Evolutionary conservation across 1,140 invertebrate species (phyloP).

Genomic region (Drosophila takahashii): DNA sequence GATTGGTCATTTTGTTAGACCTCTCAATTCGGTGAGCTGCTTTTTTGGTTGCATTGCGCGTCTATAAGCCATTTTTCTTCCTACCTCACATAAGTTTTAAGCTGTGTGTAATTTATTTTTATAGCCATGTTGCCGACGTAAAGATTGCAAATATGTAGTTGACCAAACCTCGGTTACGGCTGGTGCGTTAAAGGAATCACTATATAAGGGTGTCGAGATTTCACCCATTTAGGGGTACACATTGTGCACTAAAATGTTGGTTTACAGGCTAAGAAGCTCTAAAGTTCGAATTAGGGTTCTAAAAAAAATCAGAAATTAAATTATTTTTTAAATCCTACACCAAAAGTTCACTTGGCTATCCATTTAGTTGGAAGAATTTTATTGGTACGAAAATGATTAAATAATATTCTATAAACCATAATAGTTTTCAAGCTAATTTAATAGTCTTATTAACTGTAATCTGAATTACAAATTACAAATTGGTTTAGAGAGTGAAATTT

Average conservation of each 20-base stretch:
- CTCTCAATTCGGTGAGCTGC: constrained; percentile 32
- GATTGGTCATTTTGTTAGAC: constrained; percentile 73
- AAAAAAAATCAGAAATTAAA: no score
- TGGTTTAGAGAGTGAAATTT: no score
- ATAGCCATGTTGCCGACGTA: constrained; percentile 72
- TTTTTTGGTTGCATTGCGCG: constrained; percentile 59
- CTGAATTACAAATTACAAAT: no score
- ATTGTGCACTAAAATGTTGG: not conserved
- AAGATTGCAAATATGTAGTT: constrained; percentile 80
- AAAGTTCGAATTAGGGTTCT: no score
- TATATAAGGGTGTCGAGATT: constrained; percentile 50
- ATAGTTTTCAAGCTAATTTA: no score
- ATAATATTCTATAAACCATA: no score
- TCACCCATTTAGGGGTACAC: constrained; percentile 15
- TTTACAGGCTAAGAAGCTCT: not conserved
- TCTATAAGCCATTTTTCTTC: constrained; percentile 81
- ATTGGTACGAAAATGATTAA: no score
- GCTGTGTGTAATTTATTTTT: constrained; percentile 81
- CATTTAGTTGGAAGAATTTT: no score
- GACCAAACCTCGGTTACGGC: constrained; percentile 45
- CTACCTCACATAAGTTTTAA: constrained; percentile 77
- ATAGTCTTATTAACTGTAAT: no score
- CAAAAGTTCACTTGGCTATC: no score
- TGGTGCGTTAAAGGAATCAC: constrained; percentile 44
- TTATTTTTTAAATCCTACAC: no score